Evolutionary conservation across 2,113 vertebrate species (phyloP), one percentile per base, ranked within the genome.

Genomic region (Limanda limanda): DNA sequence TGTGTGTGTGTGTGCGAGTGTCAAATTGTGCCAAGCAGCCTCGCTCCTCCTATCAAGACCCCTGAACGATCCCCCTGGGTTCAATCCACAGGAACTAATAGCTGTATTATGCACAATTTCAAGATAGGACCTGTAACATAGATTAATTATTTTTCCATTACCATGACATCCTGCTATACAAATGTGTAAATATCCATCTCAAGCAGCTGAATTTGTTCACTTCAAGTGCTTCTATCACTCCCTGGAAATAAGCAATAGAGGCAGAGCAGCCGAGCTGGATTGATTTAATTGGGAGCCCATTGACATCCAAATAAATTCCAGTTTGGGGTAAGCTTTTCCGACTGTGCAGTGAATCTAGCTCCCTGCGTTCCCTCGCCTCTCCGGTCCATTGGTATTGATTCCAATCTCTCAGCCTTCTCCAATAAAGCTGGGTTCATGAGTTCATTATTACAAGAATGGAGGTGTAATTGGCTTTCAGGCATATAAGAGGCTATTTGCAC

Each of bases 371-470:
- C 70, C 56, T 78, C 14, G 52, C 77, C 76, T 90, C 48, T 64
- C 31, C 68, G 73, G 83, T 82, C 86, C 81, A 81, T 83, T 88
- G 15, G 2, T 90, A 93, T 93, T 89, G 92, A 93, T 93, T 81
- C 67, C 74, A 84, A 85, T 90, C 83, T 87, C 85, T 91, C 86
- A 91, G 84, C 74, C 79, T 85, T 89, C 88, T 89, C 91, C 89
- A 89, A 91, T 91, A 91, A 91, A 81, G 84, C 82, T 72, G 82
- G 88, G 86, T 91, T 92, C 91, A 90, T 79, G 83, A 91, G 90
- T 92, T 93, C 90, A 93, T 92, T 92, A 93, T 92, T 90, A 91
- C 86, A 79, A 81, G 87, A 83, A 90, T 86, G 85, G 88, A 84
- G 84, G 89, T 89, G 88, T 92, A 93, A 91, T 91, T 91, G 86